Evolutionary conservation across 2,113 vertebrate species (phyloP).

Genomic region (Chrysemys picta): DNA sequence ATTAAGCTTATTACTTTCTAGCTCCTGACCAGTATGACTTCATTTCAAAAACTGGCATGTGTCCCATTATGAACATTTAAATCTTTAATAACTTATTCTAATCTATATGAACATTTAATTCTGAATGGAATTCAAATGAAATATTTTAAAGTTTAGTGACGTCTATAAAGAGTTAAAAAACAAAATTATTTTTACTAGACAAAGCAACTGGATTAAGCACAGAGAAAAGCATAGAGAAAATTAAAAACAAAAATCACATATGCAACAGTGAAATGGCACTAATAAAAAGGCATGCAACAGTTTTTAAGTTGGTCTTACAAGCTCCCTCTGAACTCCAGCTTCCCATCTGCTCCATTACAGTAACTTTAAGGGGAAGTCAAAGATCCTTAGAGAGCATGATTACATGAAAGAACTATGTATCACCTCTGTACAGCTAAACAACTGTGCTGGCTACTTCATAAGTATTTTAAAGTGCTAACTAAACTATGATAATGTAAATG

Average conservation of each 20-base stretch:
- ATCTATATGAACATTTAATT: slow-evolving; percentile 48
- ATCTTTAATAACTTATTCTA: slow-evolving; percentile 59
- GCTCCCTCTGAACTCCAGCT: slow-evolving; percentile 30
- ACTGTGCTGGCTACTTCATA: not conserved
- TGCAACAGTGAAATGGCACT: slow-evolving; percentile 21
- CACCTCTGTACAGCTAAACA: not conserved
- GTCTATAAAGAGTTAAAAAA: slow-evolving; percentile 17
- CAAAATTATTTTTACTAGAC: slow-evolving; percentile 23
- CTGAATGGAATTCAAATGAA: not conserved
- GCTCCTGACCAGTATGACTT: slow-evolving; percentile 59
- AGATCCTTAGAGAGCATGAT: not conserved
- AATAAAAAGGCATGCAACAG: not conserved
- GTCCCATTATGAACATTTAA: slow-evolving; percentile 48
- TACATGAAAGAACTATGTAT: not conserved
- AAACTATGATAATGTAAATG: not conserved
- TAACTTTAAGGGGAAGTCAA: slow-evolving; percentile 11
- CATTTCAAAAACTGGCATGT: slow-evolving; percentile 52
- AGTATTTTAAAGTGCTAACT: not conserved
- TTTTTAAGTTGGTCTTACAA: not conserved
- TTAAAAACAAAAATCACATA: slow-evolving; percentile 29
- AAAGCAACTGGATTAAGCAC: slow-evolving; percentile 40
- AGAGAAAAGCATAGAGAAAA: not conserved
- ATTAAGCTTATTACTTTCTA: slow-evolving; percentile 69
- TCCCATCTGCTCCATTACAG: slow-evolving; percentile 25
- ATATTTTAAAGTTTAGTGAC: not conserved